Evolutionary conservation across 2,113 vertebrate species (phyloP), one percentile per base, ranked within the genome.

Genomic region (Saguinus imperator): DNA sequence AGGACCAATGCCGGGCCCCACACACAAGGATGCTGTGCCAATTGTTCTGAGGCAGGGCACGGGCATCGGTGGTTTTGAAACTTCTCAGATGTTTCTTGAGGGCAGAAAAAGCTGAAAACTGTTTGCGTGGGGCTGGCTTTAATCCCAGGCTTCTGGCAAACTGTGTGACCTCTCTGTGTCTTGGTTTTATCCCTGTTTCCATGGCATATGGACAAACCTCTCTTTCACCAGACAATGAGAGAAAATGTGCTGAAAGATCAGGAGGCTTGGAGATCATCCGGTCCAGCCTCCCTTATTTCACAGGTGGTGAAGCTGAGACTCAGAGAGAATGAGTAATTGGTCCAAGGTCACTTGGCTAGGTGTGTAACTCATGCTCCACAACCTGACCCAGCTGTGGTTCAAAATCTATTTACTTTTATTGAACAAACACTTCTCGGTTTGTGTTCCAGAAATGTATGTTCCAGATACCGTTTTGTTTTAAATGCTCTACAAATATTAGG

Each of bases 1-100:
- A 29, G 8, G 40, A 7, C 40, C 13, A 29, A 1, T 0, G 16
- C 52, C 29, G 0, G 0, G 9, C 16, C 27, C 9, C 61, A 48
- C 7, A 9, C 18, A 14, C 23, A 17, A 21, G 66, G 37, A 25
- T 6, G 50, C 73, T 17, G 18, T 57, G 14, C 32, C 85, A n/a
- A 0, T 50, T 40, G 35, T 57, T 77, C 32, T 6, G 20, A 75
- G 57, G 3, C n/a, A 32, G 11, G 18, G 35, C 13, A 27, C 1
- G 9, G 48, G 14, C 32, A 0, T 17, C 1, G 0, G 8, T 17
- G 12, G 45, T 29, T 89, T 27, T 70, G 11, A 57, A 48, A 43
- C 23, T 11, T 79, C 45, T 23, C 25, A 64, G 29, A 40, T n/a
- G 29, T 68, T 73, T 52, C 93, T 88, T 7, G 0, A 14, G 68